Evolutionary conservation across 2,113 vertebrate species (phyloP).

Genomic region (Ceratotherium simum): DNA sequence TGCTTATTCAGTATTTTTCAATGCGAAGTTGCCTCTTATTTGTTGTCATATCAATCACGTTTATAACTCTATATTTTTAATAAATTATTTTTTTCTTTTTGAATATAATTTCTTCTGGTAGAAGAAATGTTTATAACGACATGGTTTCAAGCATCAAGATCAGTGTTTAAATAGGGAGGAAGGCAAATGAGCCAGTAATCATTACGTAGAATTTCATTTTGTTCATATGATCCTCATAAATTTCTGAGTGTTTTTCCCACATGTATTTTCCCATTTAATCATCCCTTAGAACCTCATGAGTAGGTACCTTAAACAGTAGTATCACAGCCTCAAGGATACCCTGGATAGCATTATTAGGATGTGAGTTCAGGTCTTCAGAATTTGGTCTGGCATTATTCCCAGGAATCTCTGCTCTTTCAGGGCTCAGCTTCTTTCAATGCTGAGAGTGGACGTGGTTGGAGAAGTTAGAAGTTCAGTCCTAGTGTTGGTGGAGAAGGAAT

Average conservation of each 20-base stretch:
- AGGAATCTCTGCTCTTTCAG: not conserved
- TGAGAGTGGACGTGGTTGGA: not conserved
- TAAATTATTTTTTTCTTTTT: not conserved
- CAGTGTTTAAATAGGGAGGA: not conserved
- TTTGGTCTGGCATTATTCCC: not conserved
- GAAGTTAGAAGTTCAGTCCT: too few relatives aligned
- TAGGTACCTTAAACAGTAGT: not conserved
- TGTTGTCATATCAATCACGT: not conserved
- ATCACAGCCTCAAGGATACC: not conserved
- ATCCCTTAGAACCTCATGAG: too few relatives aligned
- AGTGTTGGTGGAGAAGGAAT: not conserved
- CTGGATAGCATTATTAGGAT: not conserved
- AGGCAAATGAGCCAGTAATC: not conserved
- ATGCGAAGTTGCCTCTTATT: not conserved
- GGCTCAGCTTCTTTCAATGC: not conserved
- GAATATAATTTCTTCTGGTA: not conserved
- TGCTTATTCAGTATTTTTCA: conserved; percentile 45
- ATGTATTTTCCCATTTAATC: not conserved
- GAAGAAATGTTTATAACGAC: not conserved
- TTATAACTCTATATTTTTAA: not conserved
- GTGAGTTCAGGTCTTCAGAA: not conserved
- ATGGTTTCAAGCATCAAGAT: not conserved
- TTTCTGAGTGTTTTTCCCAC: not conserved
- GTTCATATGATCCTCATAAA: not conserved
- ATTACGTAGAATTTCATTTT: not conserved